Evolutionary conservation across 2,113 vertebrate species (phyloP), one percentile per base, ranked within the genome.

Genomic region (Melanerpes aurifrons): DNA sequence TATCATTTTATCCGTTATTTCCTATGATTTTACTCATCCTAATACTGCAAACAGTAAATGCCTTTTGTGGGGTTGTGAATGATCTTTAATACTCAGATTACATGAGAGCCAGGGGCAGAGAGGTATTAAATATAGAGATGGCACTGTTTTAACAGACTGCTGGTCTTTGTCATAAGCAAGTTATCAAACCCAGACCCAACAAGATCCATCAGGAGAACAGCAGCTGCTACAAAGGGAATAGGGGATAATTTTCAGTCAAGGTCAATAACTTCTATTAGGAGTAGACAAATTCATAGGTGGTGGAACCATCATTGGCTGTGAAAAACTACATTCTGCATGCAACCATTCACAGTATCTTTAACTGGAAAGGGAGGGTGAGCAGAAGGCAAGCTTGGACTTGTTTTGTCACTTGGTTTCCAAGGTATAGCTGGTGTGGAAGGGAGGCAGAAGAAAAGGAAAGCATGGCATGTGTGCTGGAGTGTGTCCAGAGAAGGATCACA

Each of bases 151-250:
- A 96, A 68, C 75, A 77, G 61, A 53, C 53, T 74, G 57, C 15
- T 15, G 8, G 64, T 64, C 89, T 90, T 80, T 82, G 57, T 68
- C 66, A 6, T 53, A 37, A 92, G 61, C 21, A 32, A 77, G 57
- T 31, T 77, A 85, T 82, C 75, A 80, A 56, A 86, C 67, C 63
- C 25, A 58, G 31, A 73, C 75, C 61, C 20, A 80, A 69, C 43
- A 68, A 87, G 95, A 87, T 77, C 66, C 75, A 80, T 85, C 78
- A 87, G 67, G 50, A 92, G 81, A 90, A 56, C 25, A 92, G 21
- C 67, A 89, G 74, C 63, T 87, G 20, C 59, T 92, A 32, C 15
- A 87, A 76, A 74, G 21, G 43, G 21, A 82, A 87, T 9, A 72
- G 22, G 78, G 61, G 93, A 82, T 82, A 76, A 63, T 76, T 87